These are phyloP conservation scores for Rhabdomys pumilio DNA, from an alignment of 2,797 vertebrate genomes.

Conservation along the genomic window DNA sequence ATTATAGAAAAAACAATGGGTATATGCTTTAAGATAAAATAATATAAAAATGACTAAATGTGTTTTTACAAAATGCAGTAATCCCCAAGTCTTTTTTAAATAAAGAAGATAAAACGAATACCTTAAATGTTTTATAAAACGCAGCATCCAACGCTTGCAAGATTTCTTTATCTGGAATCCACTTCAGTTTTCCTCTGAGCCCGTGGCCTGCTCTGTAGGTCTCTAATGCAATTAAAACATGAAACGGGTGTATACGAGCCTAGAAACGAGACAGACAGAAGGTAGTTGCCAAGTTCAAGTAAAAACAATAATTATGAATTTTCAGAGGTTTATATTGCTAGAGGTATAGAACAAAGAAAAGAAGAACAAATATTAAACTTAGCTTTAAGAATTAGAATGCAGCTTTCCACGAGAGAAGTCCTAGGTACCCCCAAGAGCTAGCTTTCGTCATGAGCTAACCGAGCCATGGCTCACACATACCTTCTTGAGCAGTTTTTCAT, in stretches of 20 bases:
- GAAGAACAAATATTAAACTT: constrained; percentile 36
- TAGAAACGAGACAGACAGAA: constrained; percentile 83
- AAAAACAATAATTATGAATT: constrained; percentile 32
- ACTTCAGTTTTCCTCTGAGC: constrained; percentile 94
- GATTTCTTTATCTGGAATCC: constrained; percentile 93
- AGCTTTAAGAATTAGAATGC: constrained; percentile 24
- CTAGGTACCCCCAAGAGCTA: not conserved
- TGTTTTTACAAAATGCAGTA: constrained; percentile 57
- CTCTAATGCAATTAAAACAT: constrained; percentile 93
- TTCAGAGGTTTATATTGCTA: constrained; percentile 9
- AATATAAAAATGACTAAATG: constrained; percentile 30
- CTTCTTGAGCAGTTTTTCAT: constrained; percentile 93
- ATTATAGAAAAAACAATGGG: constrained; percentile 46
- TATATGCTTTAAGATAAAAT: not conserved
- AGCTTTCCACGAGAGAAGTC: not conserved
- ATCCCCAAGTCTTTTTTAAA: not conserved
- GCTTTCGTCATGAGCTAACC: not conserved
- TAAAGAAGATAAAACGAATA: constrained; percentile 81
- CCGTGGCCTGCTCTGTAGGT: constrained; percentile 95
- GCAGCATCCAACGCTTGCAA: constrained; percentile 94
- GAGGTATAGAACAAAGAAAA: not conserved
- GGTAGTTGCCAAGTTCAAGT: constrained; percentile 44
- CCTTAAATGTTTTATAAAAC: constrained; percentile 95
- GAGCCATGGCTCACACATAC: constrained; percentile 82
- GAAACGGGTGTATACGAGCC: constrained; percentile 95